Evolutionary conservation across 2,888 invertebrate genomes (phyloP), one percentile per base, ranked within the genome.

Genomic region (Chloromyia formosa): DNA sequence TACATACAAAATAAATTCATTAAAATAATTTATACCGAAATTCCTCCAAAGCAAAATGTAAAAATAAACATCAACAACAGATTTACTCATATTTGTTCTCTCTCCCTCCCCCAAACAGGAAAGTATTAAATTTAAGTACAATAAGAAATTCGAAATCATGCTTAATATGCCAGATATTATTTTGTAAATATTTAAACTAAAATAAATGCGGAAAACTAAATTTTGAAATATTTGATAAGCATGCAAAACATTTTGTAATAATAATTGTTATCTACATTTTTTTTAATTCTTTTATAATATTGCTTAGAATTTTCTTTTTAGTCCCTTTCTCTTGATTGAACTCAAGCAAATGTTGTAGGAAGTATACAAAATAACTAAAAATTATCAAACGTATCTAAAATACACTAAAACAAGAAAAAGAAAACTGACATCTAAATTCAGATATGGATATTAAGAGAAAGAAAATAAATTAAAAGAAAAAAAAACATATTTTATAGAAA

Each of bases 401-500:
- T n/a, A 69, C 7, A 54, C 1, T 49, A 56, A 69, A 69, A 3
- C 22, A 60, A 60, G 12, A 14, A 23, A 60, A 60, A 60, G 49
- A n/a, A 49, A 35, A 35, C 12, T 49, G 49, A 49, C 12, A 7
- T n/a, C 49, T 49, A 1, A 35, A 35, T 4, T 35, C 27, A 35
- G 27, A 35, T 4, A 49, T 49, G 16, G 10, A 49, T 49, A 12
- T n/a, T 64, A 16, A 40, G 42, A 64, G 40, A 40, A 42, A n/a
- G 5, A 66, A 40, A 49, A 49, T 22, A 49, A 53, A 56, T 53
- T 27, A 18, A 61, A 20, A 61, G 54, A 35, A 35, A 64, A 42
- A 42, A 64, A 49, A n/a, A 45, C 16, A 71, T 56, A 71, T 71
- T 71, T 71, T 71, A 71, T 71, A 71, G 71, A 58, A 40, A 58